Evolutionary conservation across 1,140 invertebrate genomes (phyloP), one percentile per base, ranked within the genome.

Genomic region (Drosophila ficusphila): DNA sequence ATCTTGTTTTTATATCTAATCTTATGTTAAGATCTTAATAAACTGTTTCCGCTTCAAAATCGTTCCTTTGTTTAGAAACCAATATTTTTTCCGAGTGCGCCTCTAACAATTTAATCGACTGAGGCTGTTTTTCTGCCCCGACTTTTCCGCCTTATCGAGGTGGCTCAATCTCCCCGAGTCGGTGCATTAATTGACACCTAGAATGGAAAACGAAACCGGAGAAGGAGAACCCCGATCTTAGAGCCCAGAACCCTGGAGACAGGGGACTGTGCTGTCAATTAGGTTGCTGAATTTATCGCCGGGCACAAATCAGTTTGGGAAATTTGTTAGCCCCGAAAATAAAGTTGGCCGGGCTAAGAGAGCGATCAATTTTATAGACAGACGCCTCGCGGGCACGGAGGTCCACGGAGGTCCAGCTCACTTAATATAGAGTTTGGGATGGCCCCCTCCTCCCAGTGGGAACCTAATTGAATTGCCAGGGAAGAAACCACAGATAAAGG

Each of bases 401-500:
- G 42, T 56, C 53, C 52, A 33, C 16, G 76, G 77, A 81, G 79
- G 39, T 23, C 36, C 36, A 39, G 39, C 12, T 16, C 36, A 39
- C 2, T 11, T 6, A n/a, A 23, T 42, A 12, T 18, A 21, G 39
- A 21, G 39, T 21, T 19, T 4, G 16, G 1, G 0, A 0, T 5
- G 8, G 31, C 65, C 72, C 69, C 64, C 71, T 31, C 23, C 36
- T 31, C 21, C 9, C 25, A 31, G 7, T 60, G 82, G 76, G 82
- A 88, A 88, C 82, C 81, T 88, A 88, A 88, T 88, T 88, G 82
- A 88, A 88, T 82, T 88, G 78, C 82, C 65, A 51, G 57, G 41
- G 38, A 54, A 44, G 34, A 60, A 56, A 61, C 58, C 58, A 27
- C 49, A 54, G 49, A 67, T 67, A 67, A 67, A 67, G n/a, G 36